phyloP scores from a whole-genome alignment of 2,797 vertebrate genomes.

The Pangasius macronema region DNA sequence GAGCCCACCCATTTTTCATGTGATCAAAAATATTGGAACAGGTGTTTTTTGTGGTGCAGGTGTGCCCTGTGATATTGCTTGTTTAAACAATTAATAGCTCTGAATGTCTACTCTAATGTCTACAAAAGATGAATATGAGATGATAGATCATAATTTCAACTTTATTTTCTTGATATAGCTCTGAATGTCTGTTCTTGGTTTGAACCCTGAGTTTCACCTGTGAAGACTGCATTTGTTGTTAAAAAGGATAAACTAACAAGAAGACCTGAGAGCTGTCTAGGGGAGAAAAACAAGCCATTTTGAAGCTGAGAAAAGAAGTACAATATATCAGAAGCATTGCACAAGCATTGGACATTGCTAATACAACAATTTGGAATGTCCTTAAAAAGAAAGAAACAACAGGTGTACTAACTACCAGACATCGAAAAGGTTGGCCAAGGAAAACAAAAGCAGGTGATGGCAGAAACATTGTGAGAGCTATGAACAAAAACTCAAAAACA shows the following conservation, averaged over 20 bases:
- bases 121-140: background rate
- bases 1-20: too few relatives aligned
- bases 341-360: too few relatives aligned
- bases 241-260: background rate
- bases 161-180: too few relatives aligned
- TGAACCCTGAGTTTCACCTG: background rate
- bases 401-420: background rate
- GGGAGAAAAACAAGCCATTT: background rate
- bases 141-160: too few relatives aligned
- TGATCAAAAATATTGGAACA: background rate
- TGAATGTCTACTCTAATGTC: too few relatives aligned
- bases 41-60: too few relatives aligned
- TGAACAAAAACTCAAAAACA: background rate
- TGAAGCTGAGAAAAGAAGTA: background rate
- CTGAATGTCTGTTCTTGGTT: background rate
- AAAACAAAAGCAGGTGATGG: background rate
- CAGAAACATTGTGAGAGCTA: background rate
- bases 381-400: background rate
- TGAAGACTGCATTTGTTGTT: background rate
- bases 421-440: background rate
- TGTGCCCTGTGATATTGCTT: too few relatives aligned
- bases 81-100: too few relatives aligned
- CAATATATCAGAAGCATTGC: background rate
- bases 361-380: background rate
- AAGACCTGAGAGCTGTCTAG: background rate